Percentiles rank a stretch among this genome's conserved stretches.
Evolutionary conservation across 2,113 vertebrate species (phyloP).

Genomic region (Dendrocopos noguchii): DNA sequence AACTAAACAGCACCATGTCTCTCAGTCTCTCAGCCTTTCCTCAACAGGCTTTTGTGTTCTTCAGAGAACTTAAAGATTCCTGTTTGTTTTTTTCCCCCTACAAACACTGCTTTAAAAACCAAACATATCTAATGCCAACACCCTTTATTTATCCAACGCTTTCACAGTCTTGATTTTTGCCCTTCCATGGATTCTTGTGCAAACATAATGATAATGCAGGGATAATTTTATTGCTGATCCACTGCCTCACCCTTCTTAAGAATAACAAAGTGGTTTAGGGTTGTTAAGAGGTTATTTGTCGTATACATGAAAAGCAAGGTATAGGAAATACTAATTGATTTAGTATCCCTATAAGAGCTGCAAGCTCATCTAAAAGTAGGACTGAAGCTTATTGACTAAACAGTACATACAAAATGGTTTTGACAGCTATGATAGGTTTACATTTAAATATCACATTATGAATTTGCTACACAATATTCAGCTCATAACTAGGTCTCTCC

Average conservation of each 20-base stretch:
- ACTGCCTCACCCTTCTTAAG: neutral
- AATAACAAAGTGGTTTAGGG: neutral
- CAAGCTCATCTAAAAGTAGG: neutral
- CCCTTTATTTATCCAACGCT: neutral
- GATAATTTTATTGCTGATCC: neutral
- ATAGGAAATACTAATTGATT: neutral
- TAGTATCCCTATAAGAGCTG: neutral
- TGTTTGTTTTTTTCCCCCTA: neutral
- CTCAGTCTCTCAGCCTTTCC: too few species aligned
- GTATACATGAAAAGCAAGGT: neutral
- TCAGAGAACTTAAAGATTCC: neutral
- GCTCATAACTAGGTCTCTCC: neutral
- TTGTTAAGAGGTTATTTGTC: neutral
- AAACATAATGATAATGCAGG: neutral
- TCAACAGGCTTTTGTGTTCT: neutral
- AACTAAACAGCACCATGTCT: too few species aligned
- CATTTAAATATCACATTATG: neutral
- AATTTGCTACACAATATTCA: too few species aligned
- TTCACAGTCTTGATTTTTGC: neutral
- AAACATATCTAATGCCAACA: neutral
- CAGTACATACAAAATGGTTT: neutral
- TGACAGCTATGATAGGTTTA: neutral
- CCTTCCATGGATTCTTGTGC: neutral
- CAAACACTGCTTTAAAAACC: neutral
- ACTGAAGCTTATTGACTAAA: neutral